These are phyloP conservation scores for Catharus ustulatus DNA, from an alignment of 2,797 vertebrate species.

Conservation along the genomic window DNA sequence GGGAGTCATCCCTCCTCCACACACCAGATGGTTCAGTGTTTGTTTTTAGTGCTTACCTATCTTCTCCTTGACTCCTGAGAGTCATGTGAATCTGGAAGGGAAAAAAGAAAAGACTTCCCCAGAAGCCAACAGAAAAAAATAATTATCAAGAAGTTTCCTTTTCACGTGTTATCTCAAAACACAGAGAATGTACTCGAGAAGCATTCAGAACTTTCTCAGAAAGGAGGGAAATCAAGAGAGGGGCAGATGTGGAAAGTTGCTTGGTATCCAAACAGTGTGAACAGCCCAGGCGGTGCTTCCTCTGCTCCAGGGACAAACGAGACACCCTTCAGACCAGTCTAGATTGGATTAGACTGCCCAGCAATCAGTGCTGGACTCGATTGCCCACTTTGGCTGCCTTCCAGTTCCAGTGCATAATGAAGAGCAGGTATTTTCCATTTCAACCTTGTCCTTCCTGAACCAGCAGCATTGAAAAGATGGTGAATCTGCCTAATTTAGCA, in stretches of 20 bases:
- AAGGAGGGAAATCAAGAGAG: neutral
- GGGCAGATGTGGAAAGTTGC: neutral
- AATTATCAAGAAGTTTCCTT: constrained; percentile 5
- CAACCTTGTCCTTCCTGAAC: neutral
- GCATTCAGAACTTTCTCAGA: neutral
- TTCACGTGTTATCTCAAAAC: constrained; percentile 7
- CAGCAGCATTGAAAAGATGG: neutral
- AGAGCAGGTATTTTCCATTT: constrained; percentile 26
- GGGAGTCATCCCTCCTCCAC: constrained; percentile 68
- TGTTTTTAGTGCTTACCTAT: constrained; percentile 51
- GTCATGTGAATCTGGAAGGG: constrained; percentile 36
- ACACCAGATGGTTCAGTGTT: constrained; percentile 61
- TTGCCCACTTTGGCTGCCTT: neutral
- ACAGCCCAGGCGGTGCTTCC: neutral
- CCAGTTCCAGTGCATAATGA: constrained; percentile 1
- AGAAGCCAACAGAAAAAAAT: neutral
- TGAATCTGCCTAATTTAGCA: neutral
- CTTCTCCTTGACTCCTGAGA: constrained; percentile 47
- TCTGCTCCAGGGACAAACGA: neutral
- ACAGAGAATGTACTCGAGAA: neutral
- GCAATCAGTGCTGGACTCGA: neutral
- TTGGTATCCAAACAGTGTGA: neutral
- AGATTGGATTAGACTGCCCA: neutral
- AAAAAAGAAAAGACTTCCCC: neutral
- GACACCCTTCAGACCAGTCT: neutral